Percentiles rank a stretch among this genome's conserved stretches.
Conservation (phyloP, 30 jellyfish, hydroid and myxozoan genomes). For the Aurelia coerulea region DNA sequence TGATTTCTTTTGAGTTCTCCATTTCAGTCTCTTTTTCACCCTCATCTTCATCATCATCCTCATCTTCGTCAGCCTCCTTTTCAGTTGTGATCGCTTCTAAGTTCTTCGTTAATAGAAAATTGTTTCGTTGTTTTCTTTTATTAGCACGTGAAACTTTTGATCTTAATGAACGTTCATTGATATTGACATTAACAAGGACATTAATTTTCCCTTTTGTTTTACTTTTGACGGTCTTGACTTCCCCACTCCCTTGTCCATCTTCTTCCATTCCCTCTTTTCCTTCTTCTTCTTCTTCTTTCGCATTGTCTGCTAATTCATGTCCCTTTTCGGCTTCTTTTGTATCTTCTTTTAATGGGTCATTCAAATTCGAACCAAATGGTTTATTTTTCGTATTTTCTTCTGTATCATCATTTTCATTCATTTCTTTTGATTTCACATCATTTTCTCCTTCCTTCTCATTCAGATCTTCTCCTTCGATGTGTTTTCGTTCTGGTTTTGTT, state of each 20-base stretch:
- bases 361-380: slow-evolving; percentile 5
- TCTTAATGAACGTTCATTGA: slow-evolving; percentile 87
- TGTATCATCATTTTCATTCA: slow-evolving; percentile 19
- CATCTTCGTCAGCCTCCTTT: slow-evolving; percentile 20
- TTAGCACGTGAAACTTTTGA: slow-evolving; percentile 59
- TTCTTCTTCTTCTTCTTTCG: slow-evolving; percentile 11
- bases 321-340: background rate
- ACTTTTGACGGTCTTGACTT: slow-evolving; percentile 11
- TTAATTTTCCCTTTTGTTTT: slow-evolving; percentile 89
- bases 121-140: slow-evolving; percentile 11
- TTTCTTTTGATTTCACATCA: slow-evolving; percentile 17
- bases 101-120: background rate
- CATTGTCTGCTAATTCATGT: background rate
- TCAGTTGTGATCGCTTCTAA: slow-evolving; percentile 19
- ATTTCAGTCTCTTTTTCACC: slow-evolving; percentile 9
- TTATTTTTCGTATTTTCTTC: background rate
- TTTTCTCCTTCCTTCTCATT: slow-evolving; percentile 2
- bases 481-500: background rate
- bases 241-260: slow-evolving; percentile 45
- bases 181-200: slow-evolving; percentile 96
- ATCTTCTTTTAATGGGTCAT: slow-evolving; percentile 48
- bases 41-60: slow-evolving; percentile 30
- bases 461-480: slow-evolving; percentile 11
- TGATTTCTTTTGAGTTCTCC: background rate
- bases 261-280: slow-evolving; percentile 4